These are phyloP conservation scores for Melanostoma scalare DNA, from an alignment of 2,888 invertebrate genomes.

Conservation along the genomic window DNA sequence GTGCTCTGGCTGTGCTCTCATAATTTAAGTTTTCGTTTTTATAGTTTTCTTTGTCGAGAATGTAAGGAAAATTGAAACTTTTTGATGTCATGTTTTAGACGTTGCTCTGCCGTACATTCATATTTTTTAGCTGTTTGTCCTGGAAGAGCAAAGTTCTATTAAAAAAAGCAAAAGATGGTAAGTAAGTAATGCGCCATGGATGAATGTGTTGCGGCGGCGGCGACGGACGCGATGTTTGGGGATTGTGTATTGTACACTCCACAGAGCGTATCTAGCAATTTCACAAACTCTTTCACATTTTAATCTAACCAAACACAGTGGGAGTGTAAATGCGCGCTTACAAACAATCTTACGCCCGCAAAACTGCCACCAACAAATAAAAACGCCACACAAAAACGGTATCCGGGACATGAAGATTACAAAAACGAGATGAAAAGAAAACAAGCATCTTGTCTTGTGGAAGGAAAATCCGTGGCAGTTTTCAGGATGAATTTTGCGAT, in stretches of 20 bases:
- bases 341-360: constrained; percentile 27
- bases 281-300: constrained; percentile 64
- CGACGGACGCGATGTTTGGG: background rate
- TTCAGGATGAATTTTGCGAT: background rate
- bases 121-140: constrained; percentile 37
- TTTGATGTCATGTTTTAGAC: constrained; percentile 70
- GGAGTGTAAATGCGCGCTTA: constrained; percentile 11
- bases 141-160: constrained; percentile 25
- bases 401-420: constrained; percentile 19
- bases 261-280: constrained; percentile 39
- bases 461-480: constrained; percentile 14
- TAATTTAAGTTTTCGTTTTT: constrained; percentile 29
- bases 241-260: constrained; percentile 32
- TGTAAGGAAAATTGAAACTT: constrained; percentile 54
- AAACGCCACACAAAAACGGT: constrained; percentile 20
- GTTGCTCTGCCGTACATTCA: constrained; percentile 52
- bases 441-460: constrained; percentile 54
- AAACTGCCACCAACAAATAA: constrained; percentile 24
- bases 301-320: constrained; percentile 64
- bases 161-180: constrained; percentile 2
- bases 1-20: constrained; percentile 7
- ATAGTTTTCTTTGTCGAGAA: constrained; percentile 20
- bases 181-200: constrained; percentile 8
- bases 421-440: constrained; percentile 40
- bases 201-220: background rate